A percentile compares a stretch with the other conserved stretches of the same genome.
These are phyloP conservation scores for Alentia gelatinosa DNA, from an alignment of 2,888 invertebrate genomes.

Conservation along the genomic window DNA sequence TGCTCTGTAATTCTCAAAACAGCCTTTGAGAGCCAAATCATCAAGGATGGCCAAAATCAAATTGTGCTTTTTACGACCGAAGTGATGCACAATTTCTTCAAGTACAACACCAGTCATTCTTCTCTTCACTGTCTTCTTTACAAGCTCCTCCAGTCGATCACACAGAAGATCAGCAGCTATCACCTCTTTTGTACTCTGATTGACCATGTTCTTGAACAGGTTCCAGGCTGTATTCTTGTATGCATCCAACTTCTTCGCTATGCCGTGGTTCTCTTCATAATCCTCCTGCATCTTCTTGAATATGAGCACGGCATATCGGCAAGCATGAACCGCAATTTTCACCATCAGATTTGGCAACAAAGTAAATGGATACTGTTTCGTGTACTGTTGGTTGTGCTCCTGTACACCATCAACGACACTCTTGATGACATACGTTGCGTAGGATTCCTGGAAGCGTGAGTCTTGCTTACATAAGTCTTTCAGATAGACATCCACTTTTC, in stretches of 20 bases:
- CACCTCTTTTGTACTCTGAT: not conserved
- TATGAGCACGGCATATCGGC: not conserved
- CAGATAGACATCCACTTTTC: conserved; percentile 19
- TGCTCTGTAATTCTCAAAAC: conserved; percentile 19
- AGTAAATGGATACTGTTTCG: not conserved
- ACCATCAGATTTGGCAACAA: conserved; percentile 47
- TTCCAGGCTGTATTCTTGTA: conserved; percentile 26
- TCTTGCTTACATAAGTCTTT: conserved; percentile 20
- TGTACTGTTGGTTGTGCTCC: conserved; percentile 10
- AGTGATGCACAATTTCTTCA: conserved; percentile 9
- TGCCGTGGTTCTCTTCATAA: conserved; percentile 35
- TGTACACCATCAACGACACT: conserved; percentile 42
- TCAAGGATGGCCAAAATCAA: conserved; percentile 27
- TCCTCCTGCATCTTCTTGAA: conserved; percentile 36
- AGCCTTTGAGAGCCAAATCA: conserved; percentile 43
- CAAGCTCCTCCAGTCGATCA: not conserved
- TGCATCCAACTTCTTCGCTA: not conserved
- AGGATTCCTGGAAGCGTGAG: not conserved
- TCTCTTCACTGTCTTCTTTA: not conserved
- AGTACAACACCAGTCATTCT: not conserved
- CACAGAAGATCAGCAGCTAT: conserved; percentile 26
- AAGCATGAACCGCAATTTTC: conserved; percentile 8
- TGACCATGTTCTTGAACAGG: conserved; percentile 18
- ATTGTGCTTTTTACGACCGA: conserved; percentile 4
- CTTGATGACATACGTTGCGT: conserved; percentile 27